Conservation (phyloP, 2,113 vertebrate species). For the Pelmatolapia mariae region DNA sequence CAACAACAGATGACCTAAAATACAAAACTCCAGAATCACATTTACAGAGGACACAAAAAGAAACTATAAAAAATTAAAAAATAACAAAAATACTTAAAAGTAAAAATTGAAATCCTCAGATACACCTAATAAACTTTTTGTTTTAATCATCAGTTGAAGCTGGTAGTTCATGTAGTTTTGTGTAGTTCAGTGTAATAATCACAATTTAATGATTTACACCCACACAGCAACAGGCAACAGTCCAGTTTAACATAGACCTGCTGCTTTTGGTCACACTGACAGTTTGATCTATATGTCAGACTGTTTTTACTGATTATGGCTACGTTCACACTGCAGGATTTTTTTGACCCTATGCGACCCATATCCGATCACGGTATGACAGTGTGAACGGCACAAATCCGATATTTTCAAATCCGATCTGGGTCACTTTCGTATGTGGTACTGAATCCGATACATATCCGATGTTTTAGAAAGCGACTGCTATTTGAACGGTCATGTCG, state of each 20-base stretch:
- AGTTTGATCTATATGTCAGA: neutral
- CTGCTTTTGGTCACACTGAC: neutral
- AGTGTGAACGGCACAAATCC: no score
- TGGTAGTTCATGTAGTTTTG: neutral
- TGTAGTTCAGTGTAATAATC: neutral
- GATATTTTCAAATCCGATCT: no score
- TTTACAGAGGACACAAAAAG: neutral
- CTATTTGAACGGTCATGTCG: no score
- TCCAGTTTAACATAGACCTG: neutral
- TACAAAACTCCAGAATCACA: neutral
- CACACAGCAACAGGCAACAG: neutral
- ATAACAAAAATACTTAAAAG: neutral
- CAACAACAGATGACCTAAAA: neutral
- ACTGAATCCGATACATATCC: no score
- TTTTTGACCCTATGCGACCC: no score
- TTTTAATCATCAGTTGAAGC: neutral
- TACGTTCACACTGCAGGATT: no score
- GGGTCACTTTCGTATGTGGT: no score
- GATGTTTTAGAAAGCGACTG: no score
- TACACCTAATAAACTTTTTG: neutral
- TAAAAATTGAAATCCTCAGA: rapidly evolving
- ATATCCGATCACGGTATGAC: no score
- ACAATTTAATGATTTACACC: neutral
- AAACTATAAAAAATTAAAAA: neutral
- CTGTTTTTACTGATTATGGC: neutral